Evolutionary conservation across 2,888 invertebrate species (phyloP).

Genomic region (Drosophila paucipuncta): DNA sequence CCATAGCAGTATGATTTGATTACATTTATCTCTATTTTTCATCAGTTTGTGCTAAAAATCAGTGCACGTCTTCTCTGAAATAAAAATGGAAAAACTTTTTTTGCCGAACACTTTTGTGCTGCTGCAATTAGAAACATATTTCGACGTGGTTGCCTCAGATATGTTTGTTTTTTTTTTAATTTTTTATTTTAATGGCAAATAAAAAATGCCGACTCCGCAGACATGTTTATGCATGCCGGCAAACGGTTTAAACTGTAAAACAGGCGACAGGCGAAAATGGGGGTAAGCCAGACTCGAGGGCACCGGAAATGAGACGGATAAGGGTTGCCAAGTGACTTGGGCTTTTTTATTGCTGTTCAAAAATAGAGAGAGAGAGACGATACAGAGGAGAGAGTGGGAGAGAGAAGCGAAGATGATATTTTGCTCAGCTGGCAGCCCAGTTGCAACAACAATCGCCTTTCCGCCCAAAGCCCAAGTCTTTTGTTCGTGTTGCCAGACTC

Average conservation of each 20-base stretch:
- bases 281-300: slow-evolving; percentile 20
- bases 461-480: slow-evolving; percentile 12
- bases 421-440: slow-evolving; percentile 36
- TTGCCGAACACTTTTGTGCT: not conserved
- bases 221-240: slow-evolving; percentile 65
- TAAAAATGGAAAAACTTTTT: slow-evolving; percentile 40
- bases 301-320: slow-evolving; percentile 38
- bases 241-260: slow-evolving; percentile 55
- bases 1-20: slow-evolving; percentile 22
- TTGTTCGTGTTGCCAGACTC: slow-evolving; percentile 33
- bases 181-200: slow-evolving; percentile 41
- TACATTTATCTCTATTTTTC: slow-evolving; percentile 12
- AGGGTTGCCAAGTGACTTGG: slow-evolving; percentile 17
- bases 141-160: slow-evolving; percentile 37
- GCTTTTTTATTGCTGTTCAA: slow-evolving; percentile 41
- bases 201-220: slow-evolving; percentile 63
- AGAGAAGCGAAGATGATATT: slow-evolving; percentile 7
- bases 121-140: slow-evolving; percentile 69
- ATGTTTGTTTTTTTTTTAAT: slow-evolving; percentile 10
- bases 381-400: not conserved
- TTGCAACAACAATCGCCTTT: not conserved
- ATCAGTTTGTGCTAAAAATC: slow-evolving; percentile 32
- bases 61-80: slow-evolving; percentile 43
- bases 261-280: not conserved
- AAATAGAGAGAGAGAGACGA: not conserved